These are phyloP conservation scores for Jaculus jaculus DNA, from an alignment of 2,113 vertebrate species.

Conservation along the genomic window DNA sequence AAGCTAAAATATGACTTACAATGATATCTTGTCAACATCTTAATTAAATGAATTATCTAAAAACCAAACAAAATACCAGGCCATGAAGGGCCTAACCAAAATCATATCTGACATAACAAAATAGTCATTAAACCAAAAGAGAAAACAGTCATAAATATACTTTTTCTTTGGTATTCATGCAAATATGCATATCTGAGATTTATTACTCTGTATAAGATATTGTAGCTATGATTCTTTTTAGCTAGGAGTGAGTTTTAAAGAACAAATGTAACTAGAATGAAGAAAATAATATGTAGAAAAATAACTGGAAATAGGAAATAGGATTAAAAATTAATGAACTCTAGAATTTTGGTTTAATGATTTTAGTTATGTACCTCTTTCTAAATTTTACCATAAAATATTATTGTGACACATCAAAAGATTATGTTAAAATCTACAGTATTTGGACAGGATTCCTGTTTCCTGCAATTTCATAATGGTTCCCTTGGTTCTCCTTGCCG, in stretches of 20 bases:
- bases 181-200: conserved; percentile 53
- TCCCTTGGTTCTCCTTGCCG: conserved; percentile 30
- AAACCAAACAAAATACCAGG: background rate
- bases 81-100: background rate
- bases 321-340: background rate
- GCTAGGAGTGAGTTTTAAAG: background rate
- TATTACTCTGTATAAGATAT: background rate
- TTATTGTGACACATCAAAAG: conserved; percentile 20
- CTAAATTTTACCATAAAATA: conserved; percentile 27
- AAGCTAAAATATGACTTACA: conserved; percentile 13
- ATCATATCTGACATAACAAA: conserved; percentile 17
- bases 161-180: conserved; percentile 4
- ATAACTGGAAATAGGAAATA: background rate
- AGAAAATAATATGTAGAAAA: background rate
- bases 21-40: conserved; percentile 25
- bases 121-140: conserved; percentile 33
- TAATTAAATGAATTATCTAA: background rate
- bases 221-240: conserved; percentile 10
- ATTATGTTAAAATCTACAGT: conserved; percentile 29
- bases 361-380: background rate
- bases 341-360: conserved; percentile 31
- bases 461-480: conserved; percentile 4
- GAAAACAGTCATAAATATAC: background rate
- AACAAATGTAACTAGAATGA: background rate
- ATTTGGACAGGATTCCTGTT: background rate